Evolutionary conservation across 2,797 vertebrate species (phyloP), one percentile per base, ranked within the genome.

Genomic region (Enteromius thamalakanensis): DNA sequence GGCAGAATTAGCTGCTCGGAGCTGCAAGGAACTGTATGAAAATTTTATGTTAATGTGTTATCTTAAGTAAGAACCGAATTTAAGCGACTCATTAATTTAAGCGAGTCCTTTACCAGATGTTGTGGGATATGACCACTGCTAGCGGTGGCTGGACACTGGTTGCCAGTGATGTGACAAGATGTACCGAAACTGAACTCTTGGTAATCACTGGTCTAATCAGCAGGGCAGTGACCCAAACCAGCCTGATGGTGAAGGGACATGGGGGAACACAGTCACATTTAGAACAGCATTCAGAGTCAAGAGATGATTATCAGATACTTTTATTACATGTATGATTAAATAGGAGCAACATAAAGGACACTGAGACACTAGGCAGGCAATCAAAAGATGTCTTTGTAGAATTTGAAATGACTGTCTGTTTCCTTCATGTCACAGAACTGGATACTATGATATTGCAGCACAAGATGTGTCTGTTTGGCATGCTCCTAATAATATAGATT

Each of bases 401-500:
- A 23, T 68, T 40, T 69, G 17, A 76, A 76, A 40, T 17, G 6
- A 26, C 11, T 26, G 21, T 14, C 8, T 53, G 32, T 80, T 34
- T n/a, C n/a, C 23, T 9, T 67, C 4, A 0, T 74, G 72, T 19
- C 40, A 53, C 47, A 87, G 86, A 87, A 87, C 34, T n/a, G 81
- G 86, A 3, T 87, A 87, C 60, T 87, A 80, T 0, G 85, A 91
- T 81, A 89, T 92, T 4, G 32, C 17, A 1, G 89, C 90, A 2
- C 12, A 10, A 34, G 89, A 94, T 69, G 26, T 93, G 65, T 85
- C 89, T 2, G 83, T 93, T 58, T 93, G 91, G 91, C 92, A 93
- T 0, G 88, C 92, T 37, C 88, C 91, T 67, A 92, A 92, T 80
- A 87, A 87, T 0, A 78, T 34, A 17, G 84, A 87, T 0, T 4